Evolutionary conservation across 2,113 vertebrate genomes (phyloP).

Genomic region (Galemys pyrenaicus): DNA sequence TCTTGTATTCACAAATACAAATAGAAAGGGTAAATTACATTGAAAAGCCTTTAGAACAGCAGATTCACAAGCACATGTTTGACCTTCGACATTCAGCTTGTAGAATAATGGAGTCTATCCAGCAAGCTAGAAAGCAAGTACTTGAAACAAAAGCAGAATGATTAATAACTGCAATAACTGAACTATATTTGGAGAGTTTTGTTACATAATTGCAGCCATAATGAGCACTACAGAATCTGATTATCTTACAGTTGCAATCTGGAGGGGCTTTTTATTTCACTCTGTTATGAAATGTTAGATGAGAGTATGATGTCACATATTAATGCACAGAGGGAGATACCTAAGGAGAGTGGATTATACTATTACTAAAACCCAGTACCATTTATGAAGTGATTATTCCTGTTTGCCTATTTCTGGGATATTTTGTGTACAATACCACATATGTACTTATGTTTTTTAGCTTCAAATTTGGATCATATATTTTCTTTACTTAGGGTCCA

Average conservation of each 20-base stretch:
- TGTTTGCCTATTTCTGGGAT: background rate
- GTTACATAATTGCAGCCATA: slow-evolving; percentile 71
- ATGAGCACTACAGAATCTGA: slow-evolving; percentile 72
- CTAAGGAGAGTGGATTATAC: slow-evolving; percentile 40
- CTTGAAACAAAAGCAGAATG: slow-evolving; percentile 77
- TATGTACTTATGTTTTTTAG: slow-evolving; percentile 31
- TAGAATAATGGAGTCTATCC: slow-evolving; percentile 69
- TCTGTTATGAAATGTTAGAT: slow-evolving; percentile 22
- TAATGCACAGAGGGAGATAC: background rate
- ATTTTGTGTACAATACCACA: background rate
- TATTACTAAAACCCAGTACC: background rate
- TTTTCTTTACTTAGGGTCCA: slow-evolving; percentile 47
- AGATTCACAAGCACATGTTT: slow-evolving; percentile 61
- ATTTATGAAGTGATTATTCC: background rate
- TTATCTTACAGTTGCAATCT: slow-evolving; percentile 68
- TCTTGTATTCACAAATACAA: slow-evolving; percentile 72
- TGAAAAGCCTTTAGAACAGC: slow-evolving; percentile 65
- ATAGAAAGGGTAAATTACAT: slow-evolving; percentile 77
- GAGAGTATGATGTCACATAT: slow-evolving; percentile 51
- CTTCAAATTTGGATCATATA: slow-evolving; percentile 29
- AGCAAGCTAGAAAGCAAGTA: slow-evolving; percentile 71
- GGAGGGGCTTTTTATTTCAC: slow-evolving; percentile 65
- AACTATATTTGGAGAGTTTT: slow-evolving; percentile 74
- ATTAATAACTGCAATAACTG: slow-evolving; percentile 77
- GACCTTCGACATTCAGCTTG: slow-evolving; percentile 64